Evolutionary conservation across 2,113 vertebrate species (phyloP).

Genomic region (Ranitomeya imitator): DNA sequence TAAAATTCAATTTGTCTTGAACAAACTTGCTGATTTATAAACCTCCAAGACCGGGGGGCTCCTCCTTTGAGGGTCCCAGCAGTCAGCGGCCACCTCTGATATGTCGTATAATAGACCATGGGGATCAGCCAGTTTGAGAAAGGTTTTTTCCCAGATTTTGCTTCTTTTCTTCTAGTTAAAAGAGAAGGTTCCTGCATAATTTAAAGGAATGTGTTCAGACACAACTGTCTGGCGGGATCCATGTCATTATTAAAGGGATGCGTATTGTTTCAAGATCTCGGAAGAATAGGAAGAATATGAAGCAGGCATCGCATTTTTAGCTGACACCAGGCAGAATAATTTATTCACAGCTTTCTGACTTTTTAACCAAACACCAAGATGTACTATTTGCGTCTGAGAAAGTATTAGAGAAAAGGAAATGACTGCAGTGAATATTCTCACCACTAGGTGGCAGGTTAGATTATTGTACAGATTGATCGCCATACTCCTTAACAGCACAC

Average conservation of each 20-base stretch:
- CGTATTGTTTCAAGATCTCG: not conserved
- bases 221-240: not conserved
- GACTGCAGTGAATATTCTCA: not conserved
- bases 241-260: not conserved
- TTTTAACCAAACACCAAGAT: not conserved
- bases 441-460: not conserved
- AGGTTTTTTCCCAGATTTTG: not conserved
- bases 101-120: too few relatives aligned
- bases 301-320: not conserved
- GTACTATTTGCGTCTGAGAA: not conserved
- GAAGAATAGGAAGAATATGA: not conserved
- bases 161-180: not conserved
- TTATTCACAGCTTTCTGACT: not conserved
- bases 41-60: too few relatives aligned
- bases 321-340: not conserved
- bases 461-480: not conserved
- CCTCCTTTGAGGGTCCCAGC: too few relatives aligned
- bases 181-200: not conserved
- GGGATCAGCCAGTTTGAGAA: not conserved
- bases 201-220: not conserved
- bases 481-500: not conserved
- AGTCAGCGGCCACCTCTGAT: too few relatives aligned
- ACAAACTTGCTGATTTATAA: too few relatives aligned
- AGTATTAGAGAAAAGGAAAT: not conserved
- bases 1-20: too few relatives aligned